Conservation (phyloP, 2,888 invertebrate species). For the Tenthredo distinguenda region DNA sequence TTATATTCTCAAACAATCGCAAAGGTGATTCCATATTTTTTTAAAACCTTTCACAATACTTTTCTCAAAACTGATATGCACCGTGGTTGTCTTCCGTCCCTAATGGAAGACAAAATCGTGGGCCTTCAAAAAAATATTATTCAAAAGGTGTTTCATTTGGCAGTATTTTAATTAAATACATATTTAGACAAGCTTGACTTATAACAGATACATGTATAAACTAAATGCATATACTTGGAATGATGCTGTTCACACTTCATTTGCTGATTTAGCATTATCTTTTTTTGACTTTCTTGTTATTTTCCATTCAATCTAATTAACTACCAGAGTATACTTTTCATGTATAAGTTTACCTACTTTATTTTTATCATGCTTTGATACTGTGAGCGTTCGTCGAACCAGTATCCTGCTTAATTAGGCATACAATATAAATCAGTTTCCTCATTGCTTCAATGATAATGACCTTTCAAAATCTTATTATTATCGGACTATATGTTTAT, state of each 20-base stretch:
- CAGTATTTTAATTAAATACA: conserved; percentile 64
- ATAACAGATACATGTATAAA: conserved; percentile 52
- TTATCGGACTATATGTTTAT: conserved; percentile 55
- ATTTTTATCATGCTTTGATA: conserved; percentile 36
- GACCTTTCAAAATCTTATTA: conserved; percentile 33
- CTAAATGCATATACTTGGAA: conserved; percentile 73
- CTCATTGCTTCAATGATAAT: conserved; percentile 21
- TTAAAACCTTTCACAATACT: conserved; percentile 61
- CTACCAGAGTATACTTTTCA: conserved; percentile 38
- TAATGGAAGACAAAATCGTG: conserved; percentile 48
- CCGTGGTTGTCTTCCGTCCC: conserved; percentile 38
- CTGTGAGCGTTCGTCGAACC: conserved; percentile 37
- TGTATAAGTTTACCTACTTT: background rate
- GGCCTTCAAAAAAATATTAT: background rate
- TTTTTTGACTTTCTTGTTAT: conserved; percentile 13
- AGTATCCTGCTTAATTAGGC: conserved; percentile 48
- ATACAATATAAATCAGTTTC: conserved; percentile 17
- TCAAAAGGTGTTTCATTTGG: conserved; percentile 59
- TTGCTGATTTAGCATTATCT: conserved; percentile 10
- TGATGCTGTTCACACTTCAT: conserved; percentile 63
- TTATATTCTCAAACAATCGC: conserved; percentile 65
- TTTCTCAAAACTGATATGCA: conserved; percentile 65
- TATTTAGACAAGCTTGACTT: conserved; percentile 63
- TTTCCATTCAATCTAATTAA: background rate
- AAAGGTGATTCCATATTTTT: conserved; percentile 66